Base-by-base conservation (phyloP, 1,140 invertebrate genomes). In the Drusus annulatus region DNA sequence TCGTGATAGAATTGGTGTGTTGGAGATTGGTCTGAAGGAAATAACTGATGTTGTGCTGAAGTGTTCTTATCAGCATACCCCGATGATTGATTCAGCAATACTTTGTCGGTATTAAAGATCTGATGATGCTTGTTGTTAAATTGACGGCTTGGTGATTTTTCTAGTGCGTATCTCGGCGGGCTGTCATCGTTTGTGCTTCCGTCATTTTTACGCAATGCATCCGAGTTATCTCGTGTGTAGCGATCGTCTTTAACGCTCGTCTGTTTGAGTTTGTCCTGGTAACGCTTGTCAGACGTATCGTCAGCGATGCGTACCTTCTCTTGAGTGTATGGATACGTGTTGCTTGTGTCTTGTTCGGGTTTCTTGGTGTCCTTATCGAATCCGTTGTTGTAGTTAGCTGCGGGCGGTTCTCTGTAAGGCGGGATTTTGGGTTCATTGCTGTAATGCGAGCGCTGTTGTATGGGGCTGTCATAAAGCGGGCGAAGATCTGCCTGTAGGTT, bases 1-100 rank as follows among this genome's bases (percentile, higher is more conserved):
- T 79, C 77, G 36, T 79, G 77, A 25, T 79, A 79, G 45, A 79
- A 79, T 45, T 62, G 76, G 23, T 83, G 75, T 17, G 78, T 80
- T n/a, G 81, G 78, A 28, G 81, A 82, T 75, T 82, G 80, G 23
- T 82, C 77, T 1, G 73, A 31, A 69, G 45, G 25, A 54, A 63
- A 77, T 1, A 77, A n/a, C 60, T 77, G 75, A 52, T 77, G 76
- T 6, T 68, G 60, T n/a, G 76, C n/a, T 6, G 60, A 52, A 13
- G 50, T 28, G 8, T 58, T 75, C 7, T 45, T 45, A 13, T 45
- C 36, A 10, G 36, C 36, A 13, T 45, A 45, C 10, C 36, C 36
- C 0, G 51, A 73, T 15, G 60, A 21, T 68, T n/a, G n/a, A n/a
- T n/a, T n/a, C n/a, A n/a, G n/a, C n/a, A n/a, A n/a, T n/a, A n/a